Evolutionary conservation across 1,140 invertebrate species (phyloP), one percentile per base, ranked within the genome.

Genomic region (Leucophenga varia): DNA sequence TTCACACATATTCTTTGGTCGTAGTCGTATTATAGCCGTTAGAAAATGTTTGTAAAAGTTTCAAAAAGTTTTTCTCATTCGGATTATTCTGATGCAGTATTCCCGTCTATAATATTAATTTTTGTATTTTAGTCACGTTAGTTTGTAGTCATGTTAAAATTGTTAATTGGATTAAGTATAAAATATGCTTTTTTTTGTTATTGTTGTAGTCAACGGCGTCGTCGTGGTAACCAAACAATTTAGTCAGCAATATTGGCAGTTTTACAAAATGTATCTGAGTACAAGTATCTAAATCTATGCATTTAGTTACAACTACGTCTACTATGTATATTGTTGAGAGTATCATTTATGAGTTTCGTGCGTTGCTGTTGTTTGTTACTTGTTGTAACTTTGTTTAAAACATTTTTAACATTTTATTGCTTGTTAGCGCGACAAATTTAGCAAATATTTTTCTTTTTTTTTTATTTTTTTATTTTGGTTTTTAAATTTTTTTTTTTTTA

Each of bases 341-440:
- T n/a, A n/a, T n/a, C n/a, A n/a, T n/a, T n/a, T n/a, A n/a, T n/a
- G n/a, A n/a, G n/a, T n/a, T n/a, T n/a, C n/a, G n/a, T n/a, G n/a
- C n/a, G n/a, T n/a, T n/a, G n/a, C n/a, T n/a, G n/a, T n/a, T n/a
- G n/a, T n/a, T n/a, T n/a, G n/a, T n/a, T n/a, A n/a, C n/a, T n/a
- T n/a, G n/a, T n/a, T n/a, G n/a, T n/a, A n/a, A n/a, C n/a, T n/a
- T n/a, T n/a, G n/a, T n/a, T n/a, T n/a, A n/a, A n/a, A 55, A 56
- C 58, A 69, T 69, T 69, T 69, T 64, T 64, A 64, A 69, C 65
- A 69, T 69, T 69, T 69, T 69, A 69, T 69, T 69, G 64, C 64
- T 69, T 69, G 64, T 69, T 69, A 69, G 61, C 59, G 65, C 61
- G 65, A 64, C 64, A 69, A 69, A 64, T 69, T 69, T 69, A 69